Conservation (phyloP, 2,797 vertebrate genomes). For the Chloroceryle amazona region DNA sequence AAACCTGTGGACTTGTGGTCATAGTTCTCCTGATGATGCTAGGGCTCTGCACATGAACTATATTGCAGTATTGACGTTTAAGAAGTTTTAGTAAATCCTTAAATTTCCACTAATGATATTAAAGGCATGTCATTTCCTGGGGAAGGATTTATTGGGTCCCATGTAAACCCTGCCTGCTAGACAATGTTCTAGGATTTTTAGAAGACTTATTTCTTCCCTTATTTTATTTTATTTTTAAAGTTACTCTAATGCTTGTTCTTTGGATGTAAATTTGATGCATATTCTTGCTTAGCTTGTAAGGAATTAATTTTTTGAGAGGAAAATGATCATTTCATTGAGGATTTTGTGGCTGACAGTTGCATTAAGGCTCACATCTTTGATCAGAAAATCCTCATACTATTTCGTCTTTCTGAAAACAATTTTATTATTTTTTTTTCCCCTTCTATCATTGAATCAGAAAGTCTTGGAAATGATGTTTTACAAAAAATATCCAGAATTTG, state of each 20-base stretch:
- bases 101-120: neutral
- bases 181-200: neutral
- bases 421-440: neutral
- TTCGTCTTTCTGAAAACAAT: neutral
- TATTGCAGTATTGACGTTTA: neutral
- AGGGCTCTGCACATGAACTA: neutral
- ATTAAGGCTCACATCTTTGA: neutral
- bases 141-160: neutral
- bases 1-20: fast-evolving
- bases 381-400: neutral
- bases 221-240: neutral
- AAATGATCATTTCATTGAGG: neutral
- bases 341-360: neutral
- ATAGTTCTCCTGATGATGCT: neutral
- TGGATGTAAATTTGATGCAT: neutral
- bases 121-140: neutral
- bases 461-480: neutral
- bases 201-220: neutral
- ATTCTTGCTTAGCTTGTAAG: neutral
- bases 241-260: neutral
- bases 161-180: neutral
- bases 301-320: neutral
- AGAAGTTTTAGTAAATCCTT: neutral
- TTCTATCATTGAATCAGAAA: neutral
- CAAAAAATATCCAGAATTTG: neutral